Conservation (phyloP, 2,888 invertebrate species). For the Ophion ventricosus region DNA sequence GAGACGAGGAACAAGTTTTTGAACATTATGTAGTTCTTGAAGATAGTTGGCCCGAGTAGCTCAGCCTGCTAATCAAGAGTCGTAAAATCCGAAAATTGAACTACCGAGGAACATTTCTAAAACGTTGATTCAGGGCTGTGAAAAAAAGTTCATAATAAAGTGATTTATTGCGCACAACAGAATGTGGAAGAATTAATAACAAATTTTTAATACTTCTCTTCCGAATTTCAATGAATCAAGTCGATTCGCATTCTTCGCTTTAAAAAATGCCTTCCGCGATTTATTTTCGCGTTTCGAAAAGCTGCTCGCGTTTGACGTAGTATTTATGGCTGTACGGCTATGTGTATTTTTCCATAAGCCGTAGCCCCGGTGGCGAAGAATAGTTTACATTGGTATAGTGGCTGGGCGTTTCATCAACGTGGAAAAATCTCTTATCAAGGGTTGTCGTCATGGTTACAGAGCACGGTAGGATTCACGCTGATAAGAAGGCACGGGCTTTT, state of each 20-base stretch:
- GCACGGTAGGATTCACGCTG: constrained; percentile 76
- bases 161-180: not conserved
- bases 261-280: not conserved
- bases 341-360: constrained; percentile 47
- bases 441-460: constrained; percentile 79
- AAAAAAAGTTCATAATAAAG: too few relatives aligned
- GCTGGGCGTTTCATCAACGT: constrained; percentile 32
- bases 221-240: not conserved
- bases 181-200: not conserved
- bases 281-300: constrained; percentile 30
- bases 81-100: too few relatives aligned
- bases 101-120: too few relatives aligned
- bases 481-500: constrained; percentile 72
- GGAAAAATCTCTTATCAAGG: constrained; percentile 75
- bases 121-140: too few relatives aligned
- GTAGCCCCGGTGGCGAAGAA: constrained; percentile 59
- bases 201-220: not conserved
- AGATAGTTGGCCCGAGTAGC: too few relatives aligned
- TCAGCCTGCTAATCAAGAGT: too few relatives aligned
- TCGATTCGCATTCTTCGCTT: too few relatives aligned
- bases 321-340: constrained; percentile 48
- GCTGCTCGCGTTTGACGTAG: constrained; percentile 19
- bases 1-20: too few relatives aligned
- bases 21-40: not conserved
- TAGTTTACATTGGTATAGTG: constrained; percentile 64